Evolutionary conservation across 1,140 invertebrate genomes (phyloP).

Genomic region (Phymorhynchus buccinoides): DNA sequence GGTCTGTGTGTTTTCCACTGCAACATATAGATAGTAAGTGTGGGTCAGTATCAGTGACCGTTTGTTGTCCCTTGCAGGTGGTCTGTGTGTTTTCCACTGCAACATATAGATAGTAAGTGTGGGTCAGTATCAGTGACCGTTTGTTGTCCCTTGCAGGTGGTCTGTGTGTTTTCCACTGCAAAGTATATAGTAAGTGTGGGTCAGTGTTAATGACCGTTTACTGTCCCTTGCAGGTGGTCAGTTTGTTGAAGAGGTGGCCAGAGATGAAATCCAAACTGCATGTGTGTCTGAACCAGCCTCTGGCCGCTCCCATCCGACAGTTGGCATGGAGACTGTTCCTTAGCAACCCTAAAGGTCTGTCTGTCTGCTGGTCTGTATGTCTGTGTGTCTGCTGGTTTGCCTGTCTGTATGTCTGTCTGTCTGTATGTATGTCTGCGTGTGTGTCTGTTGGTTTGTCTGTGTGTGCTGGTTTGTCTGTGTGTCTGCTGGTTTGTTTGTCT

Average conservation of each 20-base stretch:
- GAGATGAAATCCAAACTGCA: conserved; percentile 70
- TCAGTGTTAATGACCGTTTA: not conserved
- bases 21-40: too few relatives aligned
- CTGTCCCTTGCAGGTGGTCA: conserved; percentile 41
- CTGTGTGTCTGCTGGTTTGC: not conserved
- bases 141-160: too few relatives aligned
- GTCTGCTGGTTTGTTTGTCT: too few relatives aligned
- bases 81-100: too few relatives aligned
- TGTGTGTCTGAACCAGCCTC: conserved; percentile 67
- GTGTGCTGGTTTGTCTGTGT: not conserved
- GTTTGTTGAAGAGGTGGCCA: conserved; percentile 69
- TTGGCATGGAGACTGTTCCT: conserved; percentile 69
- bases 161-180: too few relatives aligned
- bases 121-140: too few relatives aligned
- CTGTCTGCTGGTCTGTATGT: not conserved
- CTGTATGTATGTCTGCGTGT: not conserved
- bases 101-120: too few relatives aligned
- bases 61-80: too few relatives aligned
- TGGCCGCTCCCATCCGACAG: conserved; percentile 60
- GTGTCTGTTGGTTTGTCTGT: not conserved
- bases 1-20: too few relatives aligned
- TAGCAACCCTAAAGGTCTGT: conserved; percentile 64
- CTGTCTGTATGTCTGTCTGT: not conserved
- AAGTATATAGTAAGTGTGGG: not conserved
- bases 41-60: too few relatives aligned